Evolutionary conservation across 92 coral and sea anemone species (phyloP), one percentile per base, ranked within the genome.

Genomic region (Metridium senile): DNA sequence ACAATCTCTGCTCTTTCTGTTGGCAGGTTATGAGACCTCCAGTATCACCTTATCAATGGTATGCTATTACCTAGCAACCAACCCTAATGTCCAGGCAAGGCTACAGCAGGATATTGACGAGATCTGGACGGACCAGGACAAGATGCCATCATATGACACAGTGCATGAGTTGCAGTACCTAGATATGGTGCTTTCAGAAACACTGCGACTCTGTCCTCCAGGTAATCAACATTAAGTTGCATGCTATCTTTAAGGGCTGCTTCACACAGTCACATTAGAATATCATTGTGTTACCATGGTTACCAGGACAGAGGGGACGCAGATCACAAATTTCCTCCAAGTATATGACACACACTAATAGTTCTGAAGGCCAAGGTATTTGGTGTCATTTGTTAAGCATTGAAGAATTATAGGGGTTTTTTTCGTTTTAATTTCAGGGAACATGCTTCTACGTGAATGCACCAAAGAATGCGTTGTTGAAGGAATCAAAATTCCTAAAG

Each of bases 21-120:
- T 91, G 57, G 97, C 93, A 4, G 97, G 93, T n/a, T 88, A 91
- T 59, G 97, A 91, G 62, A 88, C 93, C 17, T 77, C 90, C n/a
- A 89, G 86, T 25, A 81, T 74, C 26, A 83, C 97, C 0, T 85
- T 89, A 2, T 69, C 87, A 9, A 76, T 91, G 33, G 71, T 66
- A 16, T 92, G 88, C 58, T 78, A 92, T 83, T 52, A 76, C 32
- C 32, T 92, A 33, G 91, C 91, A 2, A 62, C 79, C 49, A 83
- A 76, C 76, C 89, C 93, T 26, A 89, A 83, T 28, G 65, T 92
- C 58, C 97, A 92, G 72, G 84, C 80, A 49, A 82, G 75, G 56
- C 85, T 91, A 23, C 92, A 88, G 72, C 33, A 75, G 72, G 97
- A 91, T 51, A 82, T 91, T 62, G 97, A 91, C 76, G 74, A 70